Conservation (phyloP, 2,797 vertebrate species). For the Sebastes matsubarae region DNA sequence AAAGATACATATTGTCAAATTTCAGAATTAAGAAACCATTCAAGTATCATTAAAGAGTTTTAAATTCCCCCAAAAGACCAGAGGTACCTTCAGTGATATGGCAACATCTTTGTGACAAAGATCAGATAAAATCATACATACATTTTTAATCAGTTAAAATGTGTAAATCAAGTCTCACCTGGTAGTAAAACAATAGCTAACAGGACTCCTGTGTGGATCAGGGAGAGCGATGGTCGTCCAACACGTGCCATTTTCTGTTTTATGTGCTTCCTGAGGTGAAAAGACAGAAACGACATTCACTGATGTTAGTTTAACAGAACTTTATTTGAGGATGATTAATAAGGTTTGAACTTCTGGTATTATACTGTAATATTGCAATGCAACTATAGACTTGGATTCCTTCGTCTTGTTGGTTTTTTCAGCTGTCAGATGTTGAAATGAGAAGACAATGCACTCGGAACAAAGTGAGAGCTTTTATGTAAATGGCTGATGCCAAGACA, state of each 20-base stretch:
- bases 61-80: background rate
- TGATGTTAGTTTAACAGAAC: background rate
- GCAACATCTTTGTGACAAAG: background rate
- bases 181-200: constrained; percentile 78
- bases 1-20: background rate
- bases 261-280: constrained; percentile 51
- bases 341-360: background rate
- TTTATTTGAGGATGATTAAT: background rate
- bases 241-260: constrained; percentile 71
- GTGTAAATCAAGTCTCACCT: constrained; percentile 66
- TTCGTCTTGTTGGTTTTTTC: background rate
- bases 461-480: constrained; percentile 33
- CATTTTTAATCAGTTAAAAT: background rate
- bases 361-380: background rate
- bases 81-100: background rate
- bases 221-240: constrained; percentile 52
- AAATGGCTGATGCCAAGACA: constrained; percentile 40
- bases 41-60: background rate
- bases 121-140: background rate
- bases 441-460: constrained; percentile 38
- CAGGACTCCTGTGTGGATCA: constrained; percentile 75
- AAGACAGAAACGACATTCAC: constrained; percentile 33
- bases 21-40: background rate
- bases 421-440: constrained; percentile 36
- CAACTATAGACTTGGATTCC: background rate